Evolutionary conservation across 2,797 vertebrate species (phyloP).

Genomic region (Lepus oiostolus): DNA sequence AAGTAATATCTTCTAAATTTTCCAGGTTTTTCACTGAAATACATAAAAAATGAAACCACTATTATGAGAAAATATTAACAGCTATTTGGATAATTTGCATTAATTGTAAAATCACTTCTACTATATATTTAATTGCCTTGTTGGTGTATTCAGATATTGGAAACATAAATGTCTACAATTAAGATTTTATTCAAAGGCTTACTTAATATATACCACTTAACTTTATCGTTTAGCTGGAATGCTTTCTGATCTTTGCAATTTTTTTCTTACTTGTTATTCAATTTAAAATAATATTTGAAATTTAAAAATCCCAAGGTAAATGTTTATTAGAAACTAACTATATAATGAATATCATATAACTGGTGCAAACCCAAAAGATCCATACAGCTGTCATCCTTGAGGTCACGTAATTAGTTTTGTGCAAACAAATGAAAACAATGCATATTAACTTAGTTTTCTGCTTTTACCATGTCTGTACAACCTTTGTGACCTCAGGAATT

Average conservation of each 20-base stretch:
- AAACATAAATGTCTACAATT: slow-evolving; percentile 32
- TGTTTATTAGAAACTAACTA: background rate
- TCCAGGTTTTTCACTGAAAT: slow-evolving; percentile 10
- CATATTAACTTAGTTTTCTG: background rate
- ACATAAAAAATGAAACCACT: background rate
- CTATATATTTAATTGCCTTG: background rate
- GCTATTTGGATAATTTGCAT: background rate
- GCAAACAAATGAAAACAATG: background rate
- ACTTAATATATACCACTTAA: background rate
- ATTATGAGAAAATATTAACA: background rate
- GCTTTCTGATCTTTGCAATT: background rate
- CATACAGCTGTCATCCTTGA: background rate
- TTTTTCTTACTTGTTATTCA: background rate
- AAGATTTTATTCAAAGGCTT: slow-evolving; percentile 33
- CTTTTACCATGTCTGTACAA: background rate
- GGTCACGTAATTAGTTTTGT: background rate
- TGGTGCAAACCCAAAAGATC: background rate
- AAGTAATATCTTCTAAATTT: slow-evolving; percentile 30
- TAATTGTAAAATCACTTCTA: background rate
- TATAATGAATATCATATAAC: background rate
- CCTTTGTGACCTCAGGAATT: background rate
- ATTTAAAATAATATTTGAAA: background rate
- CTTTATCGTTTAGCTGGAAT: background rate
- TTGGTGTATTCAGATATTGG: background rate
- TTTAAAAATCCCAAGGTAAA: background rate